Evolutionary conservation across 2,888 invertebrate genomes (phyloP).

Genomic region (Campoplex capitator): DNA sequence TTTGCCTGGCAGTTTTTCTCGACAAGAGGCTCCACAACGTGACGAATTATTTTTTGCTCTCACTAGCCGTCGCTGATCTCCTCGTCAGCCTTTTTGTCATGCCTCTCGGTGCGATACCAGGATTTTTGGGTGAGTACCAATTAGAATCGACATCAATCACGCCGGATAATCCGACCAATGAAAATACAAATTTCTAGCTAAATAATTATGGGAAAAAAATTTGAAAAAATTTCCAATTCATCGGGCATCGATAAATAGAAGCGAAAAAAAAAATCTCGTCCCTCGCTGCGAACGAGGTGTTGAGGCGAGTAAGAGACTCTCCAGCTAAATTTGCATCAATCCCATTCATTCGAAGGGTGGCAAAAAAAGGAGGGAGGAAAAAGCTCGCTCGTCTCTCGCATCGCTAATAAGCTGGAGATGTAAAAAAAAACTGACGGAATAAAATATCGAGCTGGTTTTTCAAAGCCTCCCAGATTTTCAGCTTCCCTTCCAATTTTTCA

Average conservation of each 20-base stretch:
- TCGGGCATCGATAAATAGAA: slow-evolving; percentile 4
- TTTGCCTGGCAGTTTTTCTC: slow-evolving; percentile 96
- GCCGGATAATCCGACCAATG: too few relatives aligned
- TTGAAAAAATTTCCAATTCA: neutral
- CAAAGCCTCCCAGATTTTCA: slow-evolving; percentile 30
- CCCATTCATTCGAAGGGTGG: slow-evolving; percentile 42
- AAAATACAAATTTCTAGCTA: neutral
- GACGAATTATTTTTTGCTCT: slow-evolving; percentile 97
- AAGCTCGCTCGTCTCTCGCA: slow-evolving; percentile 39
- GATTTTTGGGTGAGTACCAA: slow-evolving; percentile 93
- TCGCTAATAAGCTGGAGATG: slow-evolving; percentile 47
- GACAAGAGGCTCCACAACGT: slow-evolving; percentile 97
- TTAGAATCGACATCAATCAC: neutral
- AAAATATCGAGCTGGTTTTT: slow-evolving; percentile 35
- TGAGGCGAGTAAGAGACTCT: slow-evolving; percentile 1
- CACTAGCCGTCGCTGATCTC: slow-evolving; percentile 96
- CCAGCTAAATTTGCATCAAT: slow-evolving; percentile 31
- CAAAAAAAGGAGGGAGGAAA: neutral
- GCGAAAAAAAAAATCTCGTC: neutral
- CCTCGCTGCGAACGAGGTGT: neutral
- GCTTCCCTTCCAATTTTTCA: slow-evolving; percentile 1
- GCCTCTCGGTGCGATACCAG: slow-evolving; percentile 97
- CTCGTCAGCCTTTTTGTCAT: slow-evolving; percentile 97
- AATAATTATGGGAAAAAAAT: neutral
- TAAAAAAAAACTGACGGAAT: slow-evolving; percentile 27